Conservation (phyloP, 64 coral and sea anemone genomes). For the Stichodactyla helianthus region DNA sequence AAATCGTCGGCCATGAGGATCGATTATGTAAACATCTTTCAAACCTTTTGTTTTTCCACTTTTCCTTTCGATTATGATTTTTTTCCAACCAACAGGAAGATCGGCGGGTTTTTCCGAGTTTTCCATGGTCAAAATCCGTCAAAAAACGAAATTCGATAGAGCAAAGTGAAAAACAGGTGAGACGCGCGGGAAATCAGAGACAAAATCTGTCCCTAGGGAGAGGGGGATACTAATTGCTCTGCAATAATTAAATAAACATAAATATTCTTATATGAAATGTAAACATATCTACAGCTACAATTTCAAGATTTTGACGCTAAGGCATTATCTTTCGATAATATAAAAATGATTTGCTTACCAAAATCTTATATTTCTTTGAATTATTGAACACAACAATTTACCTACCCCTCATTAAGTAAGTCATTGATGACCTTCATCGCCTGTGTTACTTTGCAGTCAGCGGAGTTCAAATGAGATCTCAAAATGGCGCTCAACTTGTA, state of each 20-base stretch:
- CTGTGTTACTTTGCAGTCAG: background rate
- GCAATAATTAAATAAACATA: background rate
- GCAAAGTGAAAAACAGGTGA: background rate
- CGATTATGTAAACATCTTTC: conserved; percentile 66
- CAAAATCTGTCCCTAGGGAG: background rate
- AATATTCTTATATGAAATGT: too few species aligned
- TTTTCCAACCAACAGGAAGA: conserved; percentile 48
- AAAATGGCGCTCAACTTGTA: conserved; percentile 23
- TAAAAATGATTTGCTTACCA: background rate
- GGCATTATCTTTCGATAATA: too few species aligned
- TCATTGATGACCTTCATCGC: background rate
- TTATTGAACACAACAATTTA: background rate
- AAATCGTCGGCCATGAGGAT: conserved; percentile 51
- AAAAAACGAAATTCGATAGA: background rate
- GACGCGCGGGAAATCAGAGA: background rate
- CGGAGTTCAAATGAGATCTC: conserved; percentile 10
- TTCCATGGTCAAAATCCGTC: background rate
- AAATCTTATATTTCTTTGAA: background rate
- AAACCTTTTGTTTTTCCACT: conserved; percentile 48
- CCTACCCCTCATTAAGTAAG: background rate
- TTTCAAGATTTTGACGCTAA: too few species aligned
- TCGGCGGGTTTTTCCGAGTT: background rate
- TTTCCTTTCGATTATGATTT: conserved; percentile 41
- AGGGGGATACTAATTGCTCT: background rate
- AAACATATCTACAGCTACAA: too few species aligned